These are phyloP conservation scores for Ochropleura leucogaster DNA, from an alignment of 2,888 invertebrate genomes.

Conservation along the genomic window DNA sequence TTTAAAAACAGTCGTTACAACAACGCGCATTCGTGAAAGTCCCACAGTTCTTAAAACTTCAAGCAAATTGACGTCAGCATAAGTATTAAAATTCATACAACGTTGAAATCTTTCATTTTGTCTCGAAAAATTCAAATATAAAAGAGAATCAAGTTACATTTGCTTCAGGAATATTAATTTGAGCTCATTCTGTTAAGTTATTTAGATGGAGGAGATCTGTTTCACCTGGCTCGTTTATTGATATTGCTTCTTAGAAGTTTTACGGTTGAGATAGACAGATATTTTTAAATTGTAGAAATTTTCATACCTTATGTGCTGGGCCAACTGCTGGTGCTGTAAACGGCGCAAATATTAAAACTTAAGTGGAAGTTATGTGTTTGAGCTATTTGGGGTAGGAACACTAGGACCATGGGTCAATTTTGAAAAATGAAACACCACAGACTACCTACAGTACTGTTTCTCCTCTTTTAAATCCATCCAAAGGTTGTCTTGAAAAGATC, in stretches of 20 bases:
- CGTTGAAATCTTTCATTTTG: constrained; percentile 56
- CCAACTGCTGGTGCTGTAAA: too few relatives aligned
- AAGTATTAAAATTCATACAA: constrained; percentile 62
- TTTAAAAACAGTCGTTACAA: too few relatives aligned
- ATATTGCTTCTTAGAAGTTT: constrained; percentile 21
- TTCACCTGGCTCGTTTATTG: constrained; percentile 38
- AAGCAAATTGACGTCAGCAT: constrained; percentile 39
- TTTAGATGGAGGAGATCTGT: constrained; percentile 40
- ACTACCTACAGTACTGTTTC: too few relatives aligned
- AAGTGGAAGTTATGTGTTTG: too few relatives aligned
- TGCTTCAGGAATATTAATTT: constrained; percentile 62
- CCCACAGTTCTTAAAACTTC: constrained; percentile 35
- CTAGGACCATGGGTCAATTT: too few relatives aligned
- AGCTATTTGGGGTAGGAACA: too few relatives aligned
- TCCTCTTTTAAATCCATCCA: too few relatives aligned
- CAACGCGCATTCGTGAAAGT: neutral
- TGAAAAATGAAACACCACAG: too few relatives aligned
- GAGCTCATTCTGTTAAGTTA: constrained; percentile 32
- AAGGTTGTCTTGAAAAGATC: too few relatives aligned
- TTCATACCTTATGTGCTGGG: neutral
- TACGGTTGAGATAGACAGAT: constrained; percentile 9
- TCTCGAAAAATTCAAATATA: constrained; percentile 58
- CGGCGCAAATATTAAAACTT: too few relatives aligned
- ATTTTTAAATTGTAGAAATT: neutral
- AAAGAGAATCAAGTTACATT: constrained; percentile 50